Base-by-base conservation (phyloP, 2,113 vertebrate genomes). In the Tyrannus savana region DNA sequence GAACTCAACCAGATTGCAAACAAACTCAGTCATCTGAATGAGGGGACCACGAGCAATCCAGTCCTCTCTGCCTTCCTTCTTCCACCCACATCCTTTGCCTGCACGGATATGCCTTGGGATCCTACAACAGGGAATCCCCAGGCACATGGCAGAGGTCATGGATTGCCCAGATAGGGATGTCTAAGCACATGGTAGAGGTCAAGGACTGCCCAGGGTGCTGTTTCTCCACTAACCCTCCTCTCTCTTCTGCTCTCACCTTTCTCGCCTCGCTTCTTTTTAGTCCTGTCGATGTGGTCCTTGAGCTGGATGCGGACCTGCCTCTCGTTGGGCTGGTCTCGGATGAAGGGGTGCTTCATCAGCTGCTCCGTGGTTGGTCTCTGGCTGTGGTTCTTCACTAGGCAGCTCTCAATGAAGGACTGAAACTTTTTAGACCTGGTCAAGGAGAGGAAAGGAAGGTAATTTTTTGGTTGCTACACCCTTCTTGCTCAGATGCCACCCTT, bases 221-320 rank as follows among this genome's bases (percentile, higher is more conserved):
- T 39, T 19, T 19, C 31, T 28, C 52, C 19, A 10, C 87, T 67
- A 12, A 99, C 98, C 98, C 95, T 98, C 98, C 96, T 98, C 98
- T 37, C 41, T 4, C 28, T 3, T 19, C 33, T n/a, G n/a, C 28
- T 24, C 97, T 96, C 13, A 99, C 99, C 99, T 97, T 98, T 99
- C 97, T 99, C 99, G 14, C 99, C 99, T 92, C 99, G 89, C 96
- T 99, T 99, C 98, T 99, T 99, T 97, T 99, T 99, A 93, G 99
- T 99, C 90, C 99, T 98, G 91, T 99, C 99, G 33, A 99, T 99
- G 96, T 99, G 99, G 98, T 99, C 99, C 97, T 99, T 99, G 73
- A 99, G 99, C 97, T 99, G 99, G 94, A 99, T 99, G 96, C 99
- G 99, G 97, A 99, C 99, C 98, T 99, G 99, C 78, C 99, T 97